Conservation (phyloP, 2,888 invertebrate species). For the Dicyrtomina minuta region DNA sequence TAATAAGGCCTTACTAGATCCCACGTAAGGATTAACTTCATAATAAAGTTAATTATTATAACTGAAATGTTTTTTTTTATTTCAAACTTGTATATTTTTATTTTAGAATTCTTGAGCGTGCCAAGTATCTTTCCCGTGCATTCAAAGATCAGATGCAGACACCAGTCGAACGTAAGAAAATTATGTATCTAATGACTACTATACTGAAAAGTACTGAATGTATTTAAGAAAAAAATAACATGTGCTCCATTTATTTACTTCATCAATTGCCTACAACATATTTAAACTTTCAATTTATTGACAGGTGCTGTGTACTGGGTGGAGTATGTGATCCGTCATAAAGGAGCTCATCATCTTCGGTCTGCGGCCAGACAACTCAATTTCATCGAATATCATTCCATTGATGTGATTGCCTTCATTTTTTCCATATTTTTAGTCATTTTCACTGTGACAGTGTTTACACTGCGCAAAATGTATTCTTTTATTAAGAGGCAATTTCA, state of each 20-base stretch:
- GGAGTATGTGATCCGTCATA: conserved; percentile 57
- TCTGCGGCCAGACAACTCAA: conserved; percentile 51
- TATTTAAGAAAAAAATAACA: too few relatives aligned
- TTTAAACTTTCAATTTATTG: too few relatives aligned
- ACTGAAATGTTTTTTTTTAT: not conserved
- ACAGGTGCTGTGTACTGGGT: conserved; percentile 33
- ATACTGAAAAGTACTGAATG: too few relatives aligned
- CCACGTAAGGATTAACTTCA: conserved; percentile 30
- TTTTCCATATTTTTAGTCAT: not conserved
- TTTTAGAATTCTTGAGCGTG: conserved; percentile 5
- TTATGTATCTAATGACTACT: too few relatives aligned
- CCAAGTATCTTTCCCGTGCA: conserved; percentile 56
- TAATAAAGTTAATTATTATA: not conserved
- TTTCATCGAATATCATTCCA: conserved; percentile 53
- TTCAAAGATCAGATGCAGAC: conserved; percentile 56
- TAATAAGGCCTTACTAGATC: conserved; percentile 33
- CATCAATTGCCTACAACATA: too few relatives aligned
- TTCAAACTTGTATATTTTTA: too few relatives aligned
- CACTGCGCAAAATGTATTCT: too few relatives aligned
- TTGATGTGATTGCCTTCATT: conserved; percentile 49
- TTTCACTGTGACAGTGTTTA: too few relatives aligned
- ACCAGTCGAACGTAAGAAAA: conserved; percentile 14
- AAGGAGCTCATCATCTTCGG: conserved; percentile 49
- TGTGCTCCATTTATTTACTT: too few relatives aligned
- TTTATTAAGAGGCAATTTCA: conserved; percentile 18